These are phyloP conservation scores for Seriola dumerili DNA, from an alignment of 2,113 vertebrate genomes.

Conservation along the genomic window DNA sequence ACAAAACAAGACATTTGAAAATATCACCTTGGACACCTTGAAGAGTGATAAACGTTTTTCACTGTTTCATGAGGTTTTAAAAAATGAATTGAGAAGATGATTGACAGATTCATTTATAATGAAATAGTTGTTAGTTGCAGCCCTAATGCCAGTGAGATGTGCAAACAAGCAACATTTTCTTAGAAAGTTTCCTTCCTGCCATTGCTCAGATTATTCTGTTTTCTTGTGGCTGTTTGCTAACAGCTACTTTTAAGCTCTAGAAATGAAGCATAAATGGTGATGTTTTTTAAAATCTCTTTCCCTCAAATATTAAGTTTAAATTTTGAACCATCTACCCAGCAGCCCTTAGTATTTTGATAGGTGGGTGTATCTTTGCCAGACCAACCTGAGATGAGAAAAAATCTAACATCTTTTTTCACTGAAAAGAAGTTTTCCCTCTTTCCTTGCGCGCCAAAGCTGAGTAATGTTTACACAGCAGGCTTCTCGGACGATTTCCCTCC, in stretches of 20 bases:
- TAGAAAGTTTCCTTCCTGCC: neutral
- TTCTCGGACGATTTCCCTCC: conserved; percentile 41
- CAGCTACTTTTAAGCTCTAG: neutral
- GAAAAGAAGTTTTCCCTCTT: conserved; percentile 71
- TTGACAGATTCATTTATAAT: neutral
- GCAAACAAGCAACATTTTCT: neutral
- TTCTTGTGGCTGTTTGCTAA: neutral
- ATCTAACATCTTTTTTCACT: conserved; percentile 10
- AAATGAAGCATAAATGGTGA: neutral
- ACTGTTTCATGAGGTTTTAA: neutral
- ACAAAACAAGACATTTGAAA: too few species aligned
- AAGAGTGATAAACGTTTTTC: neutral
- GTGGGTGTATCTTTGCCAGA: conserved; percentile 6
- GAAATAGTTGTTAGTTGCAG: neutral
- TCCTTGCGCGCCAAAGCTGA: conserved; percentile 62
- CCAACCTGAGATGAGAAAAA: neutral
- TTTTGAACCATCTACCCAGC: neutral
- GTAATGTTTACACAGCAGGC: conserved; percentile 76
- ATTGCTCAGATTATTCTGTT: neutral
- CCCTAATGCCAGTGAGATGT: neutral
- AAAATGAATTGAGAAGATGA: neutral
- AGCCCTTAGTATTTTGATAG: neutral
- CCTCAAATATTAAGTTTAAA: neutral
- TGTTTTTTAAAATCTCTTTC: neutral
- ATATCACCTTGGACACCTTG: too few species aligned